Evolutionary conservation across 2,888 invertebrate genomes (phyloP), one percentile per base, ranked within the genome.

Genomic region (Lithophane socia): DNA sequence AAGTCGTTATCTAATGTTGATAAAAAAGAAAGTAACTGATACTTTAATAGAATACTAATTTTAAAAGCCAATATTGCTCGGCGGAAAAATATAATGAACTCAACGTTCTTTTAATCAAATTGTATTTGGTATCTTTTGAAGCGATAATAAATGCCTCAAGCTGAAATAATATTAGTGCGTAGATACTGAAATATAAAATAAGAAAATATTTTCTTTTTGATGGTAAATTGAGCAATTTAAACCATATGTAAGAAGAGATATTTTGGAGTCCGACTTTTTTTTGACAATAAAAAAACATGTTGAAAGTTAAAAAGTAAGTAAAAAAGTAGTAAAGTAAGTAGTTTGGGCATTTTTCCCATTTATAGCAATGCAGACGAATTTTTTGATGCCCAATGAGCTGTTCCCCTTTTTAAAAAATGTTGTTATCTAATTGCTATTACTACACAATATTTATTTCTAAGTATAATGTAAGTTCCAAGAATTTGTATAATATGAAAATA

Each of bases 21-120:
- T 49, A 70, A 66, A 79, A 60, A 47, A 16, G 0, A 61, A 49
- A 68, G 37, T 42, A 69, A 65, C 37, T 47, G 44, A 52, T 49
- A 69, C 68, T 61, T 47, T 9, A 72, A 64, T 71, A 68, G 64
- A 75, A 75, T 58, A 67, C 5, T 65, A 64, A 81, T 81, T 72
- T 72, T 0, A 65, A 81, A 72, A 69, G 21, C 42, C 29, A 61
- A 70, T 66, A 56, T 80, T 60, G 47, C 42, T 56, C 12, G 12
- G 12, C 42, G 10, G 10, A 54, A 56, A 58, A 56, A 64, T 77
- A 42, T 77, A 49, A 68, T 65, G 37, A 70, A 66, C 16, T 49
- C n/a, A 13, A 42, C 16, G 47, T 67, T 80, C 4, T 70, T 77
- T 65, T 56, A 52, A 64, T 56, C 13, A 76, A 60, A 69, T 80